Percentiles rank a stretch among this genome's conserved stretches.
These are phyloP conservation scores for Epinotia bilunana DNA, from an alignment of 2,888 invertebrate genomes.

Conservation along the genomic window DNA sequence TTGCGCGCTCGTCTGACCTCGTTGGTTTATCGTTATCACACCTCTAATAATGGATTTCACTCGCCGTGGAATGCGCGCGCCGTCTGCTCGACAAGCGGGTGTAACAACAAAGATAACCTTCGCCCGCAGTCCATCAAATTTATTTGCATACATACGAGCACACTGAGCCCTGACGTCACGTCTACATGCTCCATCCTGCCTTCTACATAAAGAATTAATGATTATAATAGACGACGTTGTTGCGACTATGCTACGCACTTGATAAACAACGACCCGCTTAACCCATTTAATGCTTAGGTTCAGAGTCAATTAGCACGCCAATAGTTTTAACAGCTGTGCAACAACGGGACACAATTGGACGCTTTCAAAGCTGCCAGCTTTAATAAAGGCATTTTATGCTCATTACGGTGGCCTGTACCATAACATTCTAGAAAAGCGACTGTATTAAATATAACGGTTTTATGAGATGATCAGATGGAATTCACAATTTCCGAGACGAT, in stretches of 20 bases:
- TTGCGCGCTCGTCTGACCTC: conserved; percentile 81
- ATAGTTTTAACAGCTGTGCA: conserved; percentile 71
- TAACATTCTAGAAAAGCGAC: conserved; percentile 42
- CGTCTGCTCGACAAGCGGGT: conserved; percentile 32
- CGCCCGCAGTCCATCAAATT: conserved; percentile 47
- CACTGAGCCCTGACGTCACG: conserved; percentile 35
- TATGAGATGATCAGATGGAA: conserved; percentile 19
- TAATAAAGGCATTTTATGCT: conserved; percentile 65
- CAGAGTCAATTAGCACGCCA: conserved; percentile 74
- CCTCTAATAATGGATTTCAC: conserved; percentile 50
- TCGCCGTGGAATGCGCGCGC: conserved; percentile 44
- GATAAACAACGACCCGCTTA: conserved; percentile 70
- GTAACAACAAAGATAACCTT: conserved; percentile 48
- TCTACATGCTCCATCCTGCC: conserved; percentile 46
- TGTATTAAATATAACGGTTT: conserved; percentile 27
- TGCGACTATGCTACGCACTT: conserved; percentile 58
- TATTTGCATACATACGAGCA: conserved; percentile 42
- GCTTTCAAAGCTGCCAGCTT: conserved; percentile 60
- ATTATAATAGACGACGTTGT: conserved; percentile 55
- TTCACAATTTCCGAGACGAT: conserved; percentile 53
- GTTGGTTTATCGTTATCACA: conserved; percentile 82
- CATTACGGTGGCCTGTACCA: conserved; percentile 60
- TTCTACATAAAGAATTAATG: conserved; percentile 52
- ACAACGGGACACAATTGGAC: conserved; percentile 71
- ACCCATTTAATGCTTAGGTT: conserved; percentile 73